phyloP scores from a whole-genome alignment of 2,888 invertebrate genomes.

The Bimastos eiseni region DNA sequence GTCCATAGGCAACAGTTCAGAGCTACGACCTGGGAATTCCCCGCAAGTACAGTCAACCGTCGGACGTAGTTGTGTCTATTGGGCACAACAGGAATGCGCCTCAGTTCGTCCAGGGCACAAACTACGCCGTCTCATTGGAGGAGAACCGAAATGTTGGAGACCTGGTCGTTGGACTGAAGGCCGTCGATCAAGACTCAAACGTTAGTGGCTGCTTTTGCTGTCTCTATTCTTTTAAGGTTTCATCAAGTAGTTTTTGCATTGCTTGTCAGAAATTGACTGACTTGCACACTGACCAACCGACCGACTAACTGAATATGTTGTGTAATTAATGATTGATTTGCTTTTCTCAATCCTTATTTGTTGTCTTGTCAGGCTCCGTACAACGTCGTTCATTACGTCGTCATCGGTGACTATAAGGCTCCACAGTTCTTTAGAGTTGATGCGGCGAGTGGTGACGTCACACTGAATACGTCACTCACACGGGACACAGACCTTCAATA shows the following conservation, averaged over 20 bases:
- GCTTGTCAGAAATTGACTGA: neutral
- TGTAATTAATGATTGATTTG: neutral
- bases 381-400: conserved; percentile 48
- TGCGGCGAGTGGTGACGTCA: conserved; percentile 44
- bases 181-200: conserved; percentile 32
- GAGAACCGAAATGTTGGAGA: conserved; percentile 28
- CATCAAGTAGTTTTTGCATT: neutral
- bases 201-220: neutral
- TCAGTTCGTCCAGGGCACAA: conserved; percentile 40
- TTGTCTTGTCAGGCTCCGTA: conserved; percentile 45
- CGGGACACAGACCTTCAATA: conserved; percentile 39
- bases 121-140: conserved; percentile 27
- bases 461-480: conserved; percentile 37
- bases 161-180: conserved; percentile 28
- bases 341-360: neutral
- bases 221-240: neutral
- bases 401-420: conserved; percentile 53
- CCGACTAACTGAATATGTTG: neutral
- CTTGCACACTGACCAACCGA: no score
- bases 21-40: conserved; percentile 49
- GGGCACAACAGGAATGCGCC: conserved; percentile 48
- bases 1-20: conserved; percentile 47
- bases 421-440: conserved; percentile 50
- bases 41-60: conserved; percentile 34
- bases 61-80: conserved; percentile 49